Conservation (phyloP, 2,113 vertebrate species). For the Plotosus lineatus region DNA sequence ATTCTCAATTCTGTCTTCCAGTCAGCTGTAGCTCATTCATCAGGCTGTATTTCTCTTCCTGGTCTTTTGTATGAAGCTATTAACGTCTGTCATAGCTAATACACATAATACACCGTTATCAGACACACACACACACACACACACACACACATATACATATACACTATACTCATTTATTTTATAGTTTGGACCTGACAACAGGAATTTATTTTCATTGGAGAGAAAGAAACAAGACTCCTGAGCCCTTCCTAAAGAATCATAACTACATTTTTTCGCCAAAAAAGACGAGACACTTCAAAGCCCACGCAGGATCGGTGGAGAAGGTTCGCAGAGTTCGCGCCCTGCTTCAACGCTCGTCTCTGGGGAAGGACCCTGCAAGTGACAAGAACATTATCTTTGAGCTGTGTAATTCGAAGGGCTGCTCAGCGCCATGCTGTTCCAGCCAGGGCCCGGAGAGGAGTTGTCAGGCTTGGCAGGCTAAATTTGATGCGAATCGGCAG, state of each 20-base stretch:
- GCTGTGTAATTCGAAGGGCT: constrained; percentile 57
- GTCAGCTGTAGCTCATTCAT: constrained; percentile 8
- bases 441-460: constrained; percentile 45
- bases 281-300: constrained; percentile 39
- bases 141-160: constrained; percentile 44
- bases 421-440: constrained; percentile 41
- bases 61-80: constrained; percentile 22
- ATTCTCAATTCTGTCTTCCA: constrained; percentile 9
- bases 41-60: neutral
- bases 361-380: constrained; percentile 50
- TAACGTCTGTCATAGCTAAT: constrained; percentile 34
- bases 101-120: constrained; percentile 42
- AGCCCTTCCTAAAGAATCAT: constrained; percentile 39
- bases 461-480: constrained; percentile 55
- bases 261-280: constrained; percentile 17
- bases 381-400: constrained; percentile 61
- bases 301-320: neutral
- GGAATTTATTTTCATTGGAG: constrained; percentile 33
- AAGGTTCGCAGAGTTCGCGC: constrained; percentile 29
- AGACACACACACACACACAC: neutral
- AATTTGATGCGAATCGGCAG: constrained; percentile 67
- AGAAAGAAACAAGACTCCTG: neutral
- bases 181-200: constrained; percentile 2
- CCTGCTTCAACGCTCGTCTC: constrained; percentile 38
- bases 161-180: constrained; percentile 25